phyloP scores from a whole-genome alignment of 2,888 invertebrate genomes.

The Drosophila austrosaltans region DNA sequence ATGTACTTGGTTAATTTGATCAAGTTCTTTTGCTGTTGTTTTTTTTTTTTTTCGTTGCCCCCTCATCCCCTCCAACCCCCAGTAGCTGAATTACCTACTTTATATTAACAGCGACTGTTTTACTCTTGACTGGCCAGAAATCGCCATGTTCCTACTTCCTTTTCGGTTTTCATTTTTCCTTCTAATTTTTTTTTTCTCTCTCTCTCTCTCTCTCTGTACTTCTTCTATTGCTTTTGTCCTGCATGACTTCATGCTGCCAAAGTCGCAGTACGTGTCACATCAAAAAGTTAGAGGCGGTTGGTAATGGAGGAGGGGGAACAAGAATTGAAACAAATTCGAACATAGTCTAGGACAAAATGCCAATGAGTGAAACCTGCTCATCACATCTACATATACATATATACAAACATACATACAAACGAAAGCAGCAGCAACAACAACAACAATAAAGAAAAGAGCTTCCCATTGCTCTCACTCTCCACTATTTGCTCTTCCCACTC shows the following conservation, averaged over 20 bases:
- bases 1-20: constrained; percentile 79
- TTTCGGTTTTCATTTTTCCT: background rate
- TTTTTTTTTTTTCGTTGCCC: background rate
- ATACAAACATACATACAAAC: background rate
- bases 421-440: constrained; percentile 16
- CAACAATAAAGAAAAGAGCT: constrained; percentile 42
- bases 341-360: constrained; percentile 61
- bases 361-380: constrained; percentile 38
- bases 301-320: constrained; percentile 9
- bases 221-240: constrained; percentile 1
- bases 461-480: constrained; percentile 6
- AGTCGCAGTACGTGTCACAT: constrained; percentile 66
- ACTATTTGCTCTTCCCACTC: constrained; percentile 2
- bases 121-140: constrained; percentile 47
- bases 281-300: constrained; percentile 36
- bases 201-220: background rate
- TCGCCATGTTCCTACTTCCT: background rate
- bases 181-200: constrained; percentile 1
- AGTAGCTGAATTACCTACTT: constrained; percentile 74
- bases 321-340: constrained; percentile 78
- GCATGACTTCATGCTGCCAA: constrained; percentile 72
- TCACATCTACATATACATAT: constrained; percentile 62
- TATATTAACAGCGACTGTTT: constrained; percentile 63
- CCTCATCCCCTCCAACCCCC: background rate
- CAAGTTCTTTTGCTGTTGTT: constrained; percentile 44